Evolutionary conservation across 2,888 invertebrate genomes (phyloP), one percentile per base, ranked within the genome.

Genomic region (Drosophila setosimentum): DNA sequence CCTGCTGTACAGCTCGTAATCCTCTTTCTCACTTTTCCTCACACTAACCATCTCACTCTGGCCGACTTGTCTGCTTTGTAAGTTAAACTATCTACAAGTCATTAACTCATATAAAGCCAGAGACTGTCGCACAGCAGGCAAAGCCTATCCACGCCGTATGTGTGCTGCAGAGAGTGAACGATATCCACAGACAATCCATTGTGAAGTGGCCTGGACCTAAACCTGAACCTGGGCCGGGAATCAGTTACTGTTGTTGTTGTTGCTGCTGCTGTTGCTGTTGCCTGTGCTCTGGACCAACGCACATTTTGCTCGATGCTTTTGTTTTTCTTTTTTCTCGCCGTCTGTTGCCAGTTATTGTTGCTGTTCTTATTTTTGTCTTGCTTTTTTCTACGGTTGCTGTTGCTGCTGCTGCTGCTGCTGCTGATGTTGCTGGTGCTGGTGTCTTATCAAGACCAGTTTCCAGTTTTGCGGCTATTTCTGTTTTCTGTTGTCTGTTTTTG

Each of bases 71-170:
- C 63, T 82, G 82, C 82, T 80, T 74, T 81, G 87, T 79, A 76
- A 90, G 90, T 86, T 88, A 83, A 88, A 87, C 86, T 90, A 89
- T 84, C 88, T 83, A 85, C 87, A 90, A 91, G 91, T 88, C 91
- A 91, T 91, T 91, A 92, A 92, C 89, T 91, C 87, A 89, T 90
- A 90, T 83, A 86, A 83, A 80, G 82, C 80, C 87, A 71, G 78
- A 69, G 71, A 78, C 79, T 79, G 84, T 75, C 79, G 77, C 84
- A 71, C 79, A 75, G 71, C 87, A 83, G 71, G 68, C 73, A 45
- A 37, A 49, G 58, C 51, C 68, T 60, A 68, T 48, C 71, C 40
- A 57, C 29, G 45, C 45, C 45, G 45, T 45, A 55, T 57, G 62
- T n/a, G 70, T 18, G 59, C 45, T 59, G 63, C 27, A 40, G 29